Evolutionary conservation across 1,140 invertebrate genomes (phyloP), one percentile per base, ranked within the genome.

Genomic region (Hydropsyche tenuis): DNA sequence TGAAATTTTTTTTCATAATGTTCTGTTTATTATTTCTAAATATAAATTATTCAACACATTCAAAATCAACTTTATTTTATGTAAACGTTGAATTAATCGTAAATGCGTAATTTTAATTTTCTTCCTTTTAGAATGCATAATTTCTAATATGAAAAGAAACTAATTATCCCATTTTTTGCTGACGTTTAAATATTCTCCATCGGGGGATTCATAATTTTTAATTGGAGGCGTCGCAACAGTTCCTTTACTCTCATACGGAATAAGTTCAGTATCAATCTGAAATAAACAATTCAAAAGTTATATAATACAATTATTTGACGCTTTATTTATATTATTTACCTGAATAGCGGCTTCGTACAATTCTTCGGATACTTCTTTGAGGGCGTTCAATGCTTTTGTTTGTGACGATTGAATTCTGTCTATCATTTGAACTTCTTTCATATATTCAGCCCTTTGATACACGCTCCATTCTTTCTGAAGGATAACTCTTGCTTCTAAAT

Each of bases 111-210:
- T 4, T 37, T 37, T 37, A 37, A 37, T 9, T 37, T 37, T 37
- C n/a, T n/a, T n/a, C n/a, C n/a, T n/a, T n/a, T n/a, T n/a, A n/a
- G n/a, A n/a, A n/a, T n/a, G n/a, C n/a, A n/a, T 4, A 37, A 37
- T 37, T 37, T 4, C 9, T 37, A 37, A 4, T 9, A 37, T 37
- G 3, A 37, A 62, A 62, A 23, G n/a, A 62, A 25, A 20, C 22
- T 22, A 48, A 68, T 68, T 43, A 20, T 90, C 87, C 92, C 91
- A 96, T 80, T 93, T 93, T 83, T 89, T 92, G 0, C 93, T 90
- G 20, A 92, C 85, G 80, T 96, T 91, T n/a, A 88, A 81, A 79
- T 95, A 96, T 79, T 95, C 93, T 20, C 95, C 95, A 85, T 97
- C 94, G 0, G 92, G 91, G 70, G 86, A 86, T 1, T 88, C 85